phyloP scores from a whole-genome alignment of 2,888 invertebrate species.

The Eristalis pertinax region DNA sequence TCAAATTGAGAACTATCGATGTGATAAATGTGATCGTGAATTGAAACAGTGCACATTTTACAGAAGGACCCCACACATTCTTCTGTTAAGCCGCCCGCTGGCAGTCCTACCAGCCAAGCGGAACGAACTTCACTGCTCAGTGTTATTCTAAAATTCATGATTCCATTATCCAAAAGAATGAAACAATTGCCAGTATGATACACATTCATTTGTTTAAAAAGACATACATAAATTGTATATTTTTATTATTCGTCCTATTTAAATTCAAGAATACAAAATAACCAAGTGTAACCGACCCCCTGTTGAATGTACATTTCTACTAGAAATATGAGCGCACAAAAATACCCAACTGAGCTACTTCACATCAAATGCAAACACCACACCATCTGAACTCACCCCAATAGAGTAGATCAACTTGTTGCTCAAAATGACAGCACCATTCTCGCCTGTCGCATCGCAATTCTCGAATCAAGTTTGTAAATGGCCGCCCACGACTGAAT shows the following conservation, averaged over 20 bases:
- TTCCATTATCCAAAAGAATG: no score
- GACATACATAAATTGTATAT: no score
- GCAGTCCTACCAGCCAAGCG: no score
- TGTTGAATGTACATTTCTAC: not conserved
- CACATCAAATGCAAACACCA: not conserved
- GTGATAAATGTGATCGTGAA: not conserved
- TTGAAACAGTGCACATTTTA: not conserved
- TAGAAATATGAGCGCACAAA: not conserved
- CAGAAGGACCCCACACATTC: no score
- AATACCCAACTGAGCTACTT: not conserved
- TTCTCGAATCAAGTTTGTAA: constrained; percentile 66
- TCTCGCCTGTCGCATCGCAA: constrained; percentile 33
- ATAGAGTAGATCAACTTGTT: constrained; percentile 8
- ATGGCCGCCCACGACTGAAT: constrained; percentile 65
- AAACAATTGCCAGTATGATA: no score
- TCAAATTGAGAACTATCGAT: not conserved
- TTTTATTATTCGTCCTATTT: not conserved
- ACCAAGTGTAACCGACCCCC: not conserved
- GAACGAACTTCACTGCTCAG: no score
- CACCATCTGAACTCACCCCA: constrained; percentile 13
- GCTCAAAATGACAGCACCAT: constrained; percentile 38
- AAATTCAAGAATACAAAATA: not conserved
- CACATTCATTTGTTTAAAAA: no score
- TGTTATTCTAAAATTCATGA: no score
- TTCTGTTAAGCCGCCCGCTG: no score